Evolutionary conservation across 2,888 invertebrate genomes (phyloP).

Genomic region (Caenorhabditis sp.): DNA sequence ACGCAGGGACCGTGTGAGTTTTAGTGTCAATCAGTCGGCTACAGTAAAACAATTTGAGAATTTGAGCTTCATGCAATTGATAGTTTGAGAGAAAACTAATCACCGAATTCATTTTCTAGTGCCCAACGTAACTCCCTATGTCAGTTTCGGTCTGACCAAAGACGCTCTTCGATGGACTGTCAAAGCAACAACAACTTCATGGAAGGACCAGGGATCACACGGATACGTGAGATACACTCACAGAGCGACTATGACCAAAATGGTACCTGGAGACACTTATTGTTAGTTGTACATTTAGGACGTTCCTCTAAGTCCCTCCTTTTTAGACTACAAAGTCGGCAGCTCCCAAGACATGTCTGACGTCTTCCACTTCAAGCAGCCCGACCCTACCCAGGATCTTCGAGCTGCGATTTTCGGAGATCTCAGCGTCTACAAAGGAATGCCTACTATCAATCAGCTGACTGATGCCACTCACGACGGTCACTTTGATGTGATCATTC

Average conservation of each 20-base stretch:
- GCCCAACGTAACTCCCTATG: slow-evolving; percentile 63
- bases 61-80: not conserved
- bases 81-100: slow-evolving; percentile 6
- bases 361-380: slow-evolving; percentile 72
- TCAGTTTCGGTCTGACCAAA: slow-evolving; percentile 44
- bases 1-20: slow-evolving; percentile 66
- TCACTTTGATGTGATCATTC: slow-evolving; percentile 83
- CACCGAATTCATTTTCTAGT: slow-evolving; percentile 12
- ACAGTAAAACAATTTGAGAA: too few relatives aligned
- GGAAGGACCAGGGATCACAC: slow-evolving; percentile 57
- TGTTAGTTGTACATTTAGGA: slow-evolving; percentile 55
- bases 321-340: slow-evolving; percentile 77
- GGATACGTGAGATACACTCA: slow-evolving; percentile 54
- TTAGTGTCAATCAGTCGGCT: too few relatives aligned
- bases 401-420: slow-evolving; percentile 91
- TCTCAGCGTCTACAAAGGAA: slow-evolving; percentile 93
- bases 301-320: not conserved
- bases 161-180: slow-evolving; percentile 47
- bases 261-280: slow-evolving; percentile 61
- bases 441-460: slow-evolving; percentile 88
- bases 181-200: slow-evolving; percentile 57
- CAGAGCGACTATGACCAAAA: slow-evolving; percentile 52
- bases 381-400: slow-evolving; percentile 71
- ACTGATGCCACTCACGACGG: slow-evolving; percentile 91
- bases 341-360: slow-evolving; percentile 72